Evolutionary conservation across 2,797 vertebrate genomes (phyloP).

Genomic region (Peromyscus eremicus): DNA sequence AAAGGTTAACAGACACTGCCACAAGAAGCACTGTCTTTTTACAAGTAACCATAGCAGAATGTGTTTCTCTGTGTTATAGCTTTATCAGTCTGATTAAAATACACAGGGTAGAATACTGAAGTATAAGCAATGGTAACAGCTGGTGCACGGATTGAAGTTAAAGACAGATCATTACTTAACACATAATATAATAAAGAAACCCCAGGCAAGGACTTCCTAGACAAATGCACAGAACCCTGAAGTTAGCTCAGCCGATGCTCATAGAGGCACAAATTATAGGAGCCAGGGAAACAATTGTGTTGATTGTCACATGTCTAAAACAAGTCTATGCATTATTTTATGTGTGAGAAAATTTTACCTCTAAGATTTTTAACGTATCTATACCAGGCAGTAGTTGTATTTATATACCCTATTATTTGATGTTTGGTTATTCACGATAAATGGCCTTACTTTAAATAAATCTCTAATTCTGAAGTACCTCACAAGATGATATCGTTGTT

Average conservation of each 20-base stretch:
- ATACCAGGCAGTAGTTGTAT: neutral
- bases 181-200: neutral
- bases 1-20: neutral
- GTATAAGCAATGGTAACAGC: neutral
- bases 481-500: neutral
- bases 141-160: constrained; percentile 18
- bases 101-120: constrained; percentile 8
- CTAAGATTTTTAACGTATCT: neutral
- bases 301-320: neutral
- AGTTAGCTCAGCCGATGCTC: neutral
- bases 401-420: constrained; percentile 12
- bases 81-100: neutral
- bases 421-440: constrained; percentile 3
- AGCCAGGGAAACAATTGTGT: neutral
- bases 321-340: neutral
- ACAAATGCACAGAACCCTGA: neutral
- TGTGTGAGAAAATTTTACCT: constrained; percentile 13
- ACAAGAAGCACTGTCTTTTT: neutral
- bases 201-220: neutral
- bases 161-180: neutral
- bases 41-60: constrained; percentile 11
- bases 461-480: neutral
- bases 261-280: neutral
- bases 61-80: neutral
- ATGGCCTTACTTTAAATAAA: constrained; percentile 9